phyloP scores from a whole-genome alignment of 1,140 invertebrate genomes.

The Lasioglossum albipes region DNA sequence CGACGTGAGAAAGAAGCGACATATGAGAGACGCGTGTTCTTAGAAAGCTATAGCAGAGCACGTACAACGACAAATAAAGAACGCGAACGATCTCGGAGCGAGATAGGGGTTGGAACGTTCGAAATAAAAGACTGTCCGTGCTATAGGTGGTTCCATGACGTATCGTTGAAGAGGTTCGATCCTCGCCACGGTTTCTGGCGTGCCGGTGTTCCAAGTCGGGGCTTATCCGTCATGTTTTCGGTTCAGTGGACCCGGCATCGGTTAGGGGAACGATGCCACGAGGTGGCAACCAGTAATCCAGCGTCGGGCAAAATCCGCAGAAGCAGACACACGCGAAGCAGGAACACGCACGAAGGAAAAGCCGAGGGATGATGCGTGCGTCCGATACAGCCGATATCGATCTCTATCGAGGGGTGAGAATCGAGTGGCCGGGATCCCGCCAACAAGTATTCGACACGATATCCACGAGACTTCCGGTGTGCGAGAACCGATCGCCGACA shows the following conservation, averaged over 20 bases:
- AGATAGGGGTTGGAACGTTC: background rate
- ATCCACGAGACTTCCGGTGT: no score
- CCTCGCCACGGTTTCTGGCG: background rate
- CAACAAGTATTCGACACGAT: no score
- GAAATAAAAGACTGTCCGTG: background rate
- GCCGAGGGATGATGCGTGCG: no score
- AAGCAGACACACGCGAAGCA: no score
- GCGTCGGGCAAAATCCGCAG: conserved; percentile 17
- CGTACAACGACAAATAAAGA: background rate
- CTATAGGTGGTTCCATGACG: background rate
- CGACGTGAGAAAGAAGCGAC: no score
- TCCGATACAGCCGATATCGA: no score
- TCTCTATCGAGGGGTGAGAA: no score
- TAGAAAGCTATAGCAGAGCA: no score
- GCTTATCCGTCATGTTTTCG: conserved; percentile 26
- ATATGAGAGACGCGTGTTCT: no score
- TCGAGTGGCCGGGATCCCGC: no score
- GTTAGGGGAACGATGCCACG: background rate
- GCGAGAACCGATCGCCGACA: no score
- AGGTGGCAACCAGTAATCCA: conserved; percentile 36
- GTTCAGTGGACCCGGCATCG: conserved; percentile 21
- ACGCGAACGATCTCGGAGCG: background rate
- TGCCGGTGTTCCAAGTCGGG: background rate
- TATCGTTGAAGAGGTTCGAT: background rate
- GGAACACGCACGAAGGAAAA: no score